A percentile compares a stretch with the other conserved stretches of the same genome.
Evolutionary conservation across 2,113 vertebrate genomes (phyloP).

Genomic region (Capreolus pygargus): DNA sequence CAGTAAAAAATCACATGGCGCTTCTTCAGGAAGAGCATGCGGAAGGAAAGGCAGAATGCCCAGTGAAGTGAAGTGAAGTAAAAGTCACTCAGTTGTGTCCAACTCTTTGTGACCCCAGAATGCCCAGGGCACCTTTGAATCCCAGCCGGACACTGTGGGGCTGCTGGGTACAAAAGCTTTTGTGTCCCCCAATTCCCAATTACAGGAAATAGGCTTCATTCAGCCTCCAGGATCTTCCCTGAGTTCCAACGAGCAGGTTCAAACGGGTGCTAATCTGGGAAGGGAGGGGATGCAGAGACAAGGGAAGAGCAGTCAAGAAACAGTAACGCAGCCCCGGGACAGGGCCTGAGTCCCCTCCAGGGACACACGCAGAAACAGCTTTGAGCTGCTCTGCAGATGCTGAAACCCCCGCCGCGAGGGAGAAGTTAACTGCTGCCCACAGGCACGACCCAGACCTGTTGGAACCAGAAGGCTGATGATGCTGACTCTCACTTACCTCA

Average conservation of each 20-base stretch:
- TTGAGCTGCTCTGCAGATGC: neutral
- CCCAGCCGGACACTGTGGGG: neutral
- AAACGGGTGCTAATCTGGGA: neutral
- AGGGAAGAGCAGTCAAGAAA: neutral
- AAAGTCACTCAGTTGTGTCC: neutral
- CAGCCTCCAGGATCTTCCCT: neutral
- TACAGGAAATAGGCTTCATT: neutral
- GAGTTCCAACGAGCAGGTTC: neutral
- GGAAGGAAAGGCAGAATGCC: neutral
- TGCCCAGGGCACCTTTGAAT: neutral
- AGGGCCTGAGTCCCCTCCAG: neutral
- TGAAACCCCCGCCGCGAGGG: neutral
- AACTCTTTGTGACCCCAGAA: neutral
- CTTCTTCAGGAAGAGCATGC: neutral
- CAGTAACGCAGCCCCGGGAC: neutral
- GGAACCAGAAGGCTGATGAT: neutral
- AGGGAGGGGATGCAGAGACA: neutral
- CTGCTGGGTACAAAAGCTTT: neutral
- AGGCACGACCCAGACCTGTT: neutral
- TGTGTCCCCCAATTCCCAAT: accelerated
- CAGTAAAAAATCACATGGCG: neutral
- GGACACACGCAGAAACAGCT: neutral
- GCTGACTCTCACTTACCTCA: neutral
- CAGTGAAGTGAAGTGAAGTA: neutral
- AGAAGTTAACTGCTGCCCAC: neutral